Conservation (phyloP, 1,140 invertebrate genomes). For the Bombus soroeensis region DNA sequence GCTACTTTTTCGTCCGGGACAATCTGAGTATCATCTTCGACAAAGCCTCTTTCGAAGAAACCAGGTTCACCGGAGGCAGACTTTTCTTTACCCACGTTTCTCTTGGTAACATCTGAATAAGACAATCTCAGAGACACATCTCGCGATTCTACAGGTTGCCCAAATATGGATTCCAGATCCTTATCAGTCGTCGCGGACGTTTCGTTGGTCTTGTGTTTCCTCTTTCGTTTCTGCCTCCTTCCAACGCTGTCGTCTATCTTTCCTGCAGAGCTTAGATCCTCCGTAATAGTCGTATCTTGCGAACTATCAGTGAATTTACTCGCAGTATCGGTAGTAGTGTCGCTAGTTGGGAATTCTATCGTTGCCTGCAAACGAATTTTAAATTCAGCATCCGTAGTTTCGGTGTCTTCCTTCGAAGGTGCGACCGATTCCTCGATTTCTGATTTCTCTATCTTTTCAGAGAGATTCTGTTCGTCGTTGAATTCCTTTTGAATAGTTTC, state of each 20-base stretch:
- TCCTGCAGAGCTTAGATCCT: slow-evolving; percentile 52
- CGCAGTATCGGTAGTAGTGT: slow-evolving; percentile 63
- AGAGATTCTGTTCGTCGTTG: background rate
- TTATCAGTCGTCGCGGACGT: slow-evolving; percentile 21
- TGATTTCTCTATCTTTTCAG: background rate
- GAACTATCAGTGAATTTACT: slow-evolving; percentile 57
- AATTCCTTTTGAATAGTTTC: background rate
- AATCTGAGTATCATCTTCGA: slow-evolving; percentile 15
- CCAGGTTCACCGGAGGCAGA: slow-evolving; percentile 5
- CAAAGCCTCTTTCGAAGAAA: background rate
- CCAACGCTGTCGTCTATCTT: background rate
- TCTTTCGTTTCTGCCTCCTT: slow-evolving; percentile 55
- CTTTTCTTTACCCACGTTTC: slow-evolving; percentile 36
- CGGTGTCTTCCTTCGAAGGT: slow-evolving; percentile 63
- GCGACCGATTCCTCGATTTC: slow-evolving; percentile 40
- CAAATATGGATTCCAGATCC: slow-evolving; percentile 56
- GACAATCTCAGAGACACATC: slow-evolving; percentile 56
- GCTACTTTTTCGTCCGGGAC: background rate
- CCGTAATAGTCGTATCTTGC: slow-evolving; percentile 65
- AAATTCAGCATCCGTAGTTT: slow-evolving; percentile 69
- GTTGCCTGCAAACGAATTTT: slow-evolving; percentile 79
- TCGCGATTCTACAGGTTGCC: slow-evolving; percentile 46
- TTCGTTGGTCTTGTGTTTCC: slow-evolving; percentile 63
- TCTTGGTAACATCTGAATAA: slow-evolving; percentile 69
- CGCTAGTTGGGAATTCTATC: slow-evolving; percentile 73